Evolutionary conservation across 2,888 invertebrate genomes (phyloP).

Genomic region (Drosophila mettleri): DNA sequence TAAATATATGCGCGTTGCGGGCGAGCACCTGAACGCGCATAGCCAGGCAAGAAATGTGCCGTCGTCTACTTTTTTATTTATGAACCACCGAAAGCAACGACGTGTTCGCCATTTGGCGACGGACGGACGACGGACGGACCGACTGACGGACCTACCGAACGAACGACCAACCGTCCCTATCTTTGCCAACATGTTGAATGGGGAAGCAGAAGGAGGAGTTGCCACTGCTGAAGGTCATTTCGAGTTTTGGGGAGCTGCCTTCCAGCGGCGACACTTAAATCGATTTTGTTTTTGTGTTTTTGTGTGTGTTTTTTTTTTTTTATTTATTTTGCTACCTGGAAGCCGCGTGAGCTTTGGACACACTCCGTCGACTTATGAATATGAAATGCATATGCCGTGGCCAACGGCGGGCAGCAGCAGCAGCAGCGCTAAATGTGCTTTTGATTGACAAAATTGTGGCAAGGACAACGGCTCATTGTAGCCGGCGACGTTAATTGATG

Average conservation of each 20-base stretch:
- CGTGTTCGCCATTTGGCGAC: conserved; percentile 47
- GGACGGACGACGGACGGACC: conserved; percentile 8
- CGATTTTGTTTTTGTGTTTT: conserved; percentile 70
- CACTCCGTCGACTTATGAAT: conserved; percentile 69
- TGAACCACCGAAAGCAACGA: conserved; percentile 62
- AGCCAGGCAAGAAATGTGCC: conserved; percentile 58
- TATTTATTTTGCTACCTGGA: conserved; percentile 40
- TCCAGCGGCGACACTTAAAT: conserved; percentile 45
- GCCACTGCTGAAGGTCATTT: conserved; percentile 65
- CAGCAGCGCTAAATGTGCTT: conserved; percentile 41
- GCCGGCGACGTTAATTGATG: conserved; percentile 71
- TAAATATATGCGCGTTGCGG: conserved; percentile 70
- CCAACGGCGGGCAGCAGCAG: conserved; percentile 9
- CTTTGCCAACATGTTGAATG: conserved; percentile 9
- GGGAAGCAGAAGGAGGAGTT: conserved; percentile 1
- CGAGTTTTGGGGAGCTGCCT: conserved; percentile 47
- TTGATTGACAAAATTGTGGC: conserved; percentile 79
- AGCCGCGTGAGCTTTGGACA: conserved; percentile 40
- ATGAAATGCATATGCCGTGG: conserved; percentile 67
- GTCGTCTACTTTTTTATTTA: conserved; percentile 72
- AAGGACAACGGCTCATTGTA: conserved; percentile 60
- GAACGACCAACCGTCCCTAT: conserved; percentile 19
- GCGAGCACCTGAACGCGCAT: conserved; percentile 55
- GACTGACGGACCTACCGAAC: conserved; percentile 5
- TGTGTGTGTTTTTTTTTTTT: conserved; percentile 8